phyloP scores from a whole-genome alignment of 2,797 vertebrate species.

The Nothura maculosa region DNA sequence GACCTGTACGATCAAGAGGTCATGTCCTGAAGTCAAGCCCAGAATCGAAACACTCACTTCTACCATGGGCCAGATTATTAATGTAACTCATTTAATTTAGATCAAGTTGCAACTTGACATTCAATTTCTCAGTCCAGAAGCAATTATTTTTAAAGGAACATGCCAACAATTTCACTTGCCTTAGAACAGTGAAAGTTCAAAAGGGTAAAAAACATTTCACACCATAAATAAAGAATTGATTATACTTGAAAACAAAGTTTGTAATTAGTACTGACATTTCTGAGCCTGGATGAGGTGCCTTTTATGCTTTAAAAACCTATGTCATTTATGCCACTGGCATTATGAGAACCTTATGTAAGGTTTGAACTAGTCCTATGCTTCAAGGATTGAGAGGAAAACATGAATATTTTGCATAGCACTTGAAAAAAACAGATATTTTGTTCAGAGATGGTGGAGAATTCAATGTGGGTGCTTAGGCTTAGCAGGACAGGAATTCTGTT shows the following conservation, averaged over 20 bases:
- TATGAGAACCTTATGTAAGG: slow-evolving; percentile 70
- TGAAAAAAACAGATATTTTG: background rate
- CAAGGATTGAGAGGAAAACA: background rate
- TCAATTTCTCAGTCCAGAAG: slow-evolving; percentile 64
- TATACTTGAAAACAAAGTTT: slow-evolving; percentile 67
- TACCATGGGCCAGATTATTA: slow-evolving; percentile 46
- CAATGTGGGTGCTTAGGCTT: background rate
- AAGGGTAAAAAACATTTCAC: slow-evolving; percentile 67
- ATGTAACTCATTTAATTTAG: slow-evolving; percentile 66
- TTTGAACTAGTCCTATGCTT: slow-evolving; percentile 17
- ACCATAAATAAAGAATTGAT: slow-evolving; percentile 74
- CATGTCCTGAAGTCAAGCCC: slow-evolving; percentile 61
- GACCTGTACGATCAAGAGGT: slow-evolving; percentile 67
- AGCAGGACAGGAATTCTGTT: background rate
- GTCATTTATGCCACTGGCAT: slow-evolving; percentile 55
- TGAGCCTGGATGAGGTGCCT: slow-evolving; percentile 61
- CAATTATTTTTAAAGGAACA: slow-evolving; percentile 77
- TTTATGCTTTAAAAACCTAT: slow-evolving; percentile 60
- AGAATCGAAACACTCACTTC: slow-evolving; percentile 52
- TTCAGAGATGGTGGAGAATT: background rate
- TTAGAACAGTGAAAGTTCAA: slow-evolving; percentile 67
- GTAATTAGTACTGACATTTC: slow-evolving; percentile 72
- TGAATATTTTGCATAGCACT: background rate
- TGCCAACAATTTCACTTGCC: slow-evolving; percentile 59
- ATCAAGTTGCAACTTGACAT: slow-evolving; percentile 53